phyloP scores from a whole-genome alignment of 2,888 invertebrate species.

The Chloromyia formosa region DNA sequence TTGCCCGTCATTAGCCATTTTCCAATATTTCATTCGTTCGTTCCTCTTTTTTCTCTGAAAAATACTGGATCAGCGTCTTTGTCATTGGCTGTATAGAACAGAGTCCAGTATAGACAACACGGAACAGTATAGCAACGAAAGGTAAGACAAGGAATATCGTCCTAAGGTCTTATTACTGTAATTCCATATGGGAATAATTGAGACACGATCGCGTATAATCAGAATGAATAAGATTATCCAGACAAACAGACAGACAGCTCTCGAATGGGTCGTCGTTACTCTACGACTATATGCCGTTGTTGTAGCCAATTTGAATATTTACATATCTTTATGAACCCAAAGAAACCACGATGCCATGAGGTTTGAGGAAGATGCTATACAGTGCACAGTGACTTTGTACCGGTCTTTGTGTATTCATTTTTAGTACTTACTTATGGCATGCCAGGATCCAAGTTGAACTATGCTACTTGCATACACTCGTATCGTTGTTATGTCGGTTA shows the following conservation, averaged over 20 bases:
- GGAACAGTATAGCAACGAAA: neutral
- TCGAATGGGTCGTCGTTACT: slow-evolving; percentile 12
- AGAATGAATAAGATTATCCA: slow-evolving; percentile 40
- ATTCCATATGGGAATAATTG: slow-evolving; percentile 49
- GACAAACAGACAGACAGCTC: slow-evolving; percentile 36
- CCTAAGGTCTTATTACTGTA: slow-evolving; percentile 48
- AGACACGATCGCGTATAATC: slow-evolving; percentile 48
- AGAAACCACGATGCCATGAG: neutral
- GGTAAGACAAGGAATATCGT: slow-evolving; percentile 20
- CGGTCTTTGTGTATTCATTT: slow-evolving; percentile 18
- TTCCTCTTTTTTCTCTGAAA: neutral
- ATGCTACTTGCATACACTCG: neutral
- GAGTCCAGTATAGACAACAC: neutral
- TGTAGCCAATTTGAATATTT: slow-evolving; percentile 42
- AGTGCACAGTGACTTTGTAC: neutral
- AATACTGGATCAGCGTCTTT: neutral
- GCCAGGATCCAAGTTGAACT: neutral
- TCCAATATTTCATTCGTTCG: neutral
- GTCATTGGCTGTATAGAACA: neutral
- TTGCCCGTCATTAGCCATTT: no score
- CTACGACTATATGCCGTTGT: slow-evolving; percentile 3
- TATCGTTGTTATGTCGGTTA: neutral
- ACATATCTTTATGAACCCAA: slow-evolving; percentile 36
- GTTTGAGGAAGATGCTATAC: neutral
- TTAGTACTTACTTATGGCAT: slow-evolving; percentile 13